These are phyloP conservation scores for Carollia perspicillata DNA, from an alignment of 2,113 vertebrate species.

Conservation along the genomic window DNA sequence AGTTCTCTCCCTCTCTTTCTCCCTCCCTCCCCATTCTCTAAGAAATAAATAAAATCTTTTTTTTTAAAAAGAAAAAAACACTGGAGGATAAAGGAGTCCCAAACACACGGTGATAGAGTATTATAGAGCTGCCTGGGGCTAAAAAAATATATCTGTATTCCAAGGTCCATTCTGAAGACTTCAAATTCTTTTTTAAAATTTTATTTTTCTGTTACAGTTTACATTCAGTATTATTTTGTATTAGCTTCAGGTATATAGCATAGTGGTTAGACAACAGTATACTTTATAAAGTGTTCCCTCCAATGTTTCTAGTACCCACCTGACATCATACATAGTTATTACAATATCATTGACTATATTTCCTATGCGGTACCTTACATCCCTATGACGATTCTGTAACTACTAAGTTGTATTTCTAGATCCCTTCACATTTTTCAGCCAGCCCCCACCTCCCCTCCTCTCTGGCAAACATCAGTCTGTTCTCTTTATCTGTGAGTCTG, in stretches of 20 bases:
- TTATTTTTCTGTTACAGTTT: not conserved
- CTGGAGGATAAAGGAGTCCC: not conserved
- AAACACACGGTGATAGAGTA: not conserved
- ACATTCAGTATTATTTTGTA: not conserved
- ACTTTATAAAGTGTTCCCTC: not conserved
- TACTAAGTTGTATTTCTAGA: not conserved
- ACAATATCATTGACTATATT: not conserved
- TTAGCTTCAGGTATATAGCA: not conserved
- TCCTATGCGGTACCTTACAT: not conserved
- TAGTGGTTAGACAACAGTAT: not conserved
- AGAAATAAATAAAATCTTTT: too few species aligned
- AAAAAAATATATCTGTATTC: not conserved
- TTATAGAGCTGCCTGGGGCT: not conserved
- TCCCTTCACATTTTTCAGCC: not conserved
- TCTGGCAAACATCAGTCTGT: too few species aligned
- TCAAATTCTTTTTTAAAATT: not conserved
- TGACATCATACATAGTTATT: not conserved
- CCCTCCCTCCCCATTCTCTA: too few species aligned
- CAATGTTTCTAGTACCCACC: not conserved
- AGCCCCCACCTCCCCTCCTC: not conserved
- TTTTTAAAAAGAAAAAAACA: too few species aligned
- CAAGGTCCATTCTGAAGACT: not conserved
- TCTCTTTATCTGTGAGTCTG: not conserved
- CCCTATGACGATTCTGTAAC: not conserved
- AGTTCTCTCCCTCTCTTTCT: too few species aligned